Evolutionary conservation across 2,797 vertebrate genomes (phyloP).

Genomic region (Rhinichthys osculus): DNA sequence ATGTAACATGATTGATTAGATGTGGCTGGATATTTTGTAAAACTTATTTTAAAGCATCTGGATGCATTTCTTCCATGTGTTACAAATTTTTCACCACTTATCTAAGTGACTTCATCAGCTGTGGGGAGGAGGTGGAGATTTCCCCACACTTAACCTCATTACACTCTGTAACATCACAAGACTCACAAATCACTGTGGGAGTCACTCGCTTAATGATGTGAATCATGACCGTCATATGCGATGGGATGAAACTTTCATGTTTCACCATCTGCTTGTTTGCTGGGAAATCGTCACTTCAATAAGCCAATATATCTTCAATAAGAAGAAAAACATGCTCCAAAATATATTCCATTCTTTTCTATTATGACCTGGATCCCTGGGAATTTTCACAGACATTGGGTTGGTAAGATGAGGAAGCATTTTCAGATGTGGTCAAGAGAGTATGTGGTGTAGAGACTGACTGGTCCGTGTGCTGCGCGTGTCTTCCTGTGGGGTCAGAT

Average conservation of each 20-base stretch:
- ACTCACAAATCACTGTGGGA: slow-evolving; percentile 10
- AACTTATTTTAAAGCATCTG: background rate
- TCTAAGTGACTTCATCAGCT: slow-evolving; percentile 1
- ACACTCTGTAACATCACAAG: background rate
- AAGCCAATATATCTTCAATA: background rate
- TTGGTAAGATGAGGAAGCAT: background rate
- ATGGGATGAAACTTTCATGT: background rate
- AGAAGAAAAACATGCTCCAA: slow-evolving; percentile 2
- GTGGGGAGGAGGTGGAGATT: background rate
- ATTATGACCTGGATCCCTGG: background rate
- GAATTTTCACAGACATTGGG: background rate
- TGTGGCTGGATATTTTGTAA: background rate
- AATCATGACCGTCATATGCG: slow-evolving; percentile 16
- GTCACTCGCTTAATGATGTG: slow-evolving; percentile 6
- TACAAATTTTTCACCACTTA: background rate
- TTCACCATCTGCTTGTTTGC: background rate
- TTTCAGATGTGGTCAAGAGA: background rate
- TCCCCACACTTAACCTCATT: slow-evolving; percentile 8
- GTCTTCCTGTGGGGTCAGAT: slow-evolving; percentile 86
- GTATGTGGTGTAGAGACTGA: slow-evolving; percentile 73
- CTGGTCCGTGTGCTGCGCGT: slow-evolving; percentile 83
- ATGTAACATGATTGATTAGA: background rate
- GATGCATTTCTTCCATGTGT: background rate
- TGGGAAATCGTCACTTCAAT: background rate
- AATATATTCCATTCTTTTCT: background rate